A percentile compares a stretch with the other conserved stretches of the same genome.
These are phyloP conservation scores for Bembecia ichneumoniformis DNA, from an alignment of 2,888 invertebrate genomes.

Conservation along the genomic window DNA sequence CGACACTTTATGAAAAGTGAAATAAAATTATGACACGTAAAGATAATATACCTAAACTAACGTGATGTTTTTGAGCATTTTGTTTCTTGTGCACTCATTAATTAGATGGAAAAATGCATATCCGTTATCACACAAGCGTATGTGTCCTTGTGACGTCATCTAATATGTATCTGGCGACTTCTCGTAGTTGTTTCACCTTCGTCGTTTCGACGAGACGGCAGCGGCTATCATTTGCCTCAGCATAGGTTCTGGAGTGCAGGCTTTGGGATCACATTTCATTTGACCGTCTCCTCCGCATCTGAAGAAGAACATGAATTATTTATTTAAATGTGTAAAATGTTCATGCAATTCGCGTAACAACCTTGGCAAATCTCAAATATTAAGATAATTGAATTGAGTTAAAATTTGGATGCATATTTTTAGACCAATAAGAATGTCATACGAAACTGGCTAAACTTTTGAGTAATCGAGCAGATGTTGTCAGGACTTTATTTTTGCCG, in stretches of 20 bases:
- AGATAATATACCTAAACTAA: constrained; percentile 59
- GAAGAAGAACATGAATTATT: constrained; percentile 25
- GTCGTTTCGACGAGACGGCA: constrained; percentile 80
- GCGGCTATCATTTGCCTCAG: constrained; percentile 91
- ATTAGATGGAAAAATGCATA: constrained; percentile 25
- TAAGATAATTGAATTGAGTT: too few relatives aligned
- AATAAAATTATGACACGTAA: constrained; percentile 66
- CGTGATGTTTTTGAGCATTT: constrained; percentile 67
- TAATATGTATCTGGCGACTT: constrained; percentile 28
- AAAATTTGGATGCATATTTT: too few relatives aligned
- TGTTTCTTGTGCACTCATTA: constrained; percentile 50
- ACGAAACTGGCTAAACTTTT: too few relatives aligned
- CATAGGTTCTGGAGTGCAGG: constrained; percentile 92
- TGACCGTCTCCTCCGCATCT: constrained; percentile 94
- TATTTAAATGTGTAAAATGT: neutral
- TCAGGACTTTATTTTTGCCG: too few relatives aligned
- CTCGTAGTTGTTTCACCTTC: constrained; percentile 73
- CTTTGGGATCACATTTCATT: constrained; percentile 94
- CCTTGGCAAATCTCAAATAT: too few relatives aligned
- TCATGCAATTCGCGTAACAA: too few relatives aligned
- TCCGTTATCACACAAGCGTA: constrained; percentile 48
- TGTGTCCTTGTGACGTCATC: constrained; percentile 44
- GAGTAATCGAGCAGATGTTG: too few relatives aligned
- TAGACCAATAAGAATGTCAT: too few relatives aligned
- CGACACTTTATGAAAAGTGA: constrained; percentile 49